Percentiles rank a stretch among this genome's conserved stretches.
Conservation (phyloP, 2,113 vertebrate species). For the Mola mola region DNA sequence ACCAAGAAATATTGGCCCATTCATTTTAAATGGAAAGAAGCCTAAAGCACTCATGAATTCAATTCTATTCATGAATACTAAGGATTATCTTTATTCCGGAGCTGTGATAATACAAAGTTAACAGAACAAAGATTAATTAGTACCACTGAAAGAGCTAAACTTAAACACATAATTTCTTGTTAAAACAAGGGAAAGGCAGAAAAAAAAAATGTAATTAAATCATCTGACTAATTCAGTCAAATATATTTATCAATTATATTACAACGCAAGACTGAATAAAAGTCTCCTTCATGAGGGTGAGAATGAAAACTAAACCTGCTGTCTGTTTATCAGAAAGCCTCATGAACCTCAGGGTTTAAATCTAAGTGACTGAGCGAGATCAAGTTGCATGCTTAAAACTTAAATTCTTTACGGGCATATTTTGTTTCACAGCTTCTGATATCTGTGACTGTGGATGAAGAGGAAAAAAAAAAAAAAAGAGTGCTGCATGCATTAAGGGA, state of each 20-base stretch:
- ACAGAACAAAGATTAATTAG: slow-evolving; percentile 31
- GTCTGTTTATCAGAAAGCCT: neutral
- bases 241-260: slow-evolving; percentile 1
- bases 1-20: neutral
- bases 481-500: slow-evolving; percentile 30
- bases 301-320: neutral
- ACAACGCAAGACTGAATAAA: neutral
- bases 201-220: slow-evolving; percentile 21
- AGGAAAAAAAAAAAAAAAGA: too few species aligned
- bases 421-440: neutral
- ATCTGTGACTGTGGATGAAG: too few species aligned
- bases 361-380: neutral
- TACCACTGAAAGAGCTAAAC: slow-evolving; percentile 13
- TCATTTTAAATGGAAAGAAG: slow-evolving; percentile 1
- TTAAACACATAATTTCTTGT: slow-evolving; percentile 13
- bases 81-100: slow-evolving; percentile 6
- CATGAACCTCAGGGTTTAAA: neutral
- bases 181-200: slow-evolving; percentile 18
- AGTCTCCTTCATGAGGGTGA: neutral
- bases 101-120: slow-evolving; percentile 19
- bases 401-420: neutral
- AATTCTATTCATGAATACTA: slow-evolving; percentile 3
- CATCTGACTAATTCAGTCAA: slow-evolving; percentile 7
- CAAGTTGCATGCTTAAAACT: neutral
- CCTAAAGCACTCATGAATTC: neutral